These are phyloP conservation scores for Ochropacha duplaris DNA, from an alignment of 2,888 invertebrate species.

Conservation along the genomic window DNA sequence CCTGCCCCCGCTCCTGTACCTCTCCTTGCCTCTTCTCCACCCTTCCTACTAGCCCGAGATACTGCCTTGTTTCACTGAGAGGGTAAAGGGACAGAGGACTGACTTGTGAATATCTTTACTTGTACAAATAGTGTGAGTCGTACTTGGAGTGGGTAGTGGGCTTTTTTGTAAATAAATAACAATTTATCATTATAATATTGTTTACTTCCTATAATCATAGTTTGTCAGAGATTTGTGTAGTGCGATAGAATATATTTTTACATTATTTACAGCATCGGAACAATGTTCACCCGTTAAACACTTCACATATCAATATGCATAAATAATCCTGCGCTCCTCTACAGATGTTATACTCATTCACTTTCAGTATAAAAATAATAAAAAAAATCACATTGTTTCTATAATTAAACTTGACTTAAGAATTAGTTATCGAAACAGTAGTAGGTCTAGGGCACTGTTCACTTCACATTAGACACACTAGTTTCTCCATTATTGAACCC, in stretches of 20 bases:
- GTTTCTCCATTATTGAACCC: no score
- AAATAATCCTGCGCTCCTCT: not conserved
- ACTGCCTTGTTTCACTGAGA: no score
- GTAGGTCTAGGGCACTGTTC: no score
- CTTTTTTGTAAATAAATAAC: not conserved
- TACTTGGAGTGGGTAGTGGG: no score
- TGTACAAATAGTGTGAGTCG: no score
- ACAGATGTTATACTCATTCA: not conserved
- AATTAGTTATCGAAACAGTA: no score
- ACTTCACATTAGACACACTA: no score
- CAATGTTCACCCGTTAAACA: not conserved
- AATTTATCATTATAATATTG: not conserved
- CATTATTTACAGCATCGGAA: not conserved
- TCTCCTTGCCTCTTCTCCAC: no score
- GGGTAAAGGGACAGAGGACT: no score
- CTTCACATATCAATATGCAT: not conserved
- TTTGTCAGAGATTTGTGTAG: not conserved
- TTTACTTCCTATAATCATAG: not conserved
- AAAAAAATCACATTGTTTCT: not conserved
- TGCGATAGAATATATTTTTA: not conserved
- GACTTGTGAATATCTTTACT: not conserved
- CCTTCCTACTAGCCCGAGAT: no score
- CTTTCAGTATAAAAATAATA: not conserved
- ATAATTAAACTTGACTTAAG: no score
- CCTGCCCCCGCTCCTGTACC: no score